Percentiles rank a stretch among this genome's conserved stretches.
These are phyloP conservation scores for Exephanes ischioxanthus DNA, from an alignment of 2,888 invertebrate genomes.

Conservation along the genomic window DNA sequence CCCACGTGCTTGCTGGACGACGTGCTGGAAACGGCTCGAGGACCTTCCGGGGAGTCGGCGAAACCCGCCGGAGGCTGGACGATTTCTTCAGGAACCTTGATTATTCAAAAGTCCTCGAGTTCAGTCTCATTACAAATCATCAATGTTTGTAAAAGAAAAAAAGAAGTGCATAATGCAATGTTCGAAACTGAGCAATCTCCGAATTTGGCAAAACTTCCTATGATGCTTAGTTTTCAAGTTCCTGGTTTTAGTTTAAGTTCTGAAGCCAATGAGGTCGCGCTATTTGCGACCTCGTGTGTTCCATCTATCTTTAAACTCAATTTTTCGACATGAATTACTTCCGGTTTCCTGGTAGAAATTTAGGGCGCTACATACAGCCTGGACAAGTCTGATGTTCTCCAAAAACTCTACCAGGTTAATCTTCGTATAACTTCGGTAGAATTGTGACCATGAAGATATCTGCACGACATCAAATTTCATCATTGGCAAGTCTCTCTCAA, in stretches of 20 bases:
- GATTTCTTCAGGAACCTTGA: slow-evolving; percentile 87
- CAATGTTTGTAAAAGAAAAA: too few species aligned
- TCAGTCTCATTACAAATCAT: neutral
- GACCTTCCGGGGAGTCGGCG: slow-evolving; percentile 91
- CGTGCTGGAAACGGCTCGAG: slow-evolving; percentile 78
- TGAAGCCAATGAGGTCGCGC: neutral
- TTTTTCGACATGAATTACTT: too few species aligned
- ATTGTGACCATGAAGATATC: too few species aligned
- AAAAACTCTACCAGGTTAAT: too few species aligned
- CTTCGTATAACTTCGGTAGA: too few species aligned
- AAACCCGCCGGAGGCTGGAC: slow-evolving; percentile 96
- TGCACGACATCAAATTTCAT: too few species aligned
- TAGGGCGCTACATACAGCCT: too few species aligned
- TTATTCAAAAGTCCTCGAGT: slow-evolving; percentile 30
- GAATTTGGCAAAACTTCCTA: neutral
- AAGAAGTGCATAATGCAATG: neutral
- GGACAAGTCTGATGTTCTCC: too few species aligned
- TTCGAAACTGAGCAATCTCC: slow-evolving; percentile 5
- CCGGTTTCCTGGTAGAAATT: too few species aligned
- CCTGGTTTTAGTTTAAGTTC: neutral
- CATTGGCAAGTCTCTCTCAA: too few species aligned
- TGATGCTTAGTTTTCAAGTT: neutral
- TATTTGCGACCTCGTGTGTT: neutral
- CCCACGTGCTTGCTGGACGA: slow-evolving; percentile 80
- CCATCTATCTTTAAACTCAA: too few species aligned